Base-by-base conservation (phyloP, 2,888 invertebrate species). In the Mimas tiliae region DNA sequence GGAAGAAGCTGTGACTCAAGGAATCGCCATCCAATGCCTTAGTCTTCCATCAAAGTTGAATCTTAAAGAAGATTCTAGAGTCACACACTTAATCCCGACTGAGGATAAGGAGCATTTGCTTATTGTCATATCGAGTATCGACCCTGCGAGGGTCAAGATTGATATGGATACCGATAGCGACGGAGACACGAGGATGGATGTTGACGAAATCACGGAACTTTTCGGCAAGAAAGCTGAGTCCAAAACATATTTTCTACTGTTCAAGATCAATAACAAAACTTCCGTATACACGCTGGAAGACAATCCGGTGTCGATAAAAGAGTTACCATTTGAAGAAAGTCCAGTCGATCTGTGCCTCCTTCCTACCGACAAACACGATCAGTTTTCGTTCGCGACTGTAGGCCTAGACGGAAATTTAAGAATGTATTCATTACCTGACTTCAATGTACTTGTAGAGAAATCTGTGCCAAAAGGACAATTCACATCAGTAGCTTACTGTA, bases 401-500 rank as follows among this genome's bases (percentile, higher is more conserved):
- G 96, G 97, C 70, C 93, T 94, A 1, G 96, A 97, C 81, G 98
- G 98, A 7, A 94, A 94, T 62, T 94, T 98, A 47, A 94, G 96
- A 79, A 88, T 98, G 58, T 94, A 97, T 67, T 95, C 96, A 48
- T 85, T 98, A 52, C 94, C 95, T n/a, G 96, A 96, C 64, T 94
- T 98, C 72, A 95, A 95, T 72, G 94, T 95, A 6, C 87, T 96
- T 7, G 95, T 96, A 0, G 95, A 95, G 70, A 96, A 96, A 38
- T 94, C 94, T 72, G 94, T 96, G 48, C 95, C 96, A 0, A 94
- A 95, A 50, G 95, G 95, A 55, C 95, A 95, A 79, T 98, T 98
- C 81, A 95, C 97, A 14, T 97, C 98, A 0, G 96, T 96, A 1
- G 96, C 96, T 0, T 98, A 97, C 86, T 98, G 98, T 85, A 96